phyloP scores from a whole-genome alignment of 2,888 invertebrate species.

The Drosophila vallismaia region DNA sequence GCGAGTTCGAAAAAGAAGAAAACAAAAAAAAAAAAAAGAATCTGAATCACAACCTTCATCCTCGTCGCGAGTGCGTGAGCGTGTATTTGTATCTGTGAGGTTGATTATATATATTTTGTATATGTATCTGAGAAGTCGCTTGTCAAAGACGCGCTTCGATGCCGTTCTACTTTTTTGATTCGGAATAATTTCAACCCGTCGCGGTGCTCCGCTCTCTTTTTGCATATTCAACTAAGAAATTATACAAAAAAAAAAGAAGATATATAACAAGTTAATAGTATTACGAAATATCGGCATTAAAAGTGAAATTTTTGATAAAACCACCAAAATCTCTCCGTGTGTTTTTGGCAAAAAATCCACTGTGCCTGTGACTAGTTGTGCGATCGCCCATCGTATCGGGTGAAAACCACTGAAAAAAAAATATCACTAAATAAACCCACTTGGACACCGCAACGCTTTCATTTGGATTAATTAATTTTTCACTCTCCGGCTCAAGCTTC shows the following conservation, averaged over 20 bases:
- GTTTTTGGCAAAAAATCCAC: slow-evolving; percentile 33
- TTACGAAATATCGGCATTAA: slow-evolving; percentile 42
- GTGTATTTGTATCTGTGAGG: slow-evolving; percentile 16
- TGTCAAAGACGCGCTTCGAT: slow-evolving; percentile 53
- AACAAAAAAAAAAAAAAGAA: slow-evolving; percentile 9
- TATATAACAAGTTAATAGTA: slow-evolving; percentile 21
- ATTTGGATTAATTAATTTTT: slow-evolving; percentile 62
- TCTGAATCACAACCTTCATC: slow-evolving; percentile 42
- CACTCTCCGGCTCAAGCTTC: slow-evolving; percentile 30
- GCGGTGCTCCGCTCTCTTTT: slow-evolving; percentile 21
- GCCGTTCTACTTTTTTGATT: slow-evolving; percentile 53
- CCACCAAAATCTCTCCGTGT: slow-evolving; percentile 14
- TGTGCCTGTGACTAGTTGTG: slow-evolving; percentile 40
- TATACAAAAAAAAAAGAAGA: slow-evolving; percentile 9
- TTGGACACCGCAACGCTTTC: slow-evolving; percentile 49
- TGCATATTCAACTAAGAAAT: slow-evolving; percentile 36
- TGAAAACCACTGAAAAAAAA: slow-evolving; percentile 28
- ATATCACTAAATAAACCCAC: slow-evolving; percentile 30
- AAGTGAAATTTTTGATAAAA: slow-evolving; percentile 43
- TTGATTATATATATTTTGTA: slow-evolving; percentile 5
- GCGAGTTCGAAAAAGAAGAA: background rate
- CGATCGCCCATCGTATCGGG: slow-evolving; percentile 27
- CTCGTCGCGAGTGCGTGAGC: slow-evolving; percentile 16
- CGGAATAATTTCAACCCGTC: slow-evolving; percentile 43
- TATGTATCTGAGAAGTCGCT: slow-evolving; percentile 14